Conservation (phyloP, 2,888 invertebrate genomes). For the Shargacucullia verbasci region DNA sequence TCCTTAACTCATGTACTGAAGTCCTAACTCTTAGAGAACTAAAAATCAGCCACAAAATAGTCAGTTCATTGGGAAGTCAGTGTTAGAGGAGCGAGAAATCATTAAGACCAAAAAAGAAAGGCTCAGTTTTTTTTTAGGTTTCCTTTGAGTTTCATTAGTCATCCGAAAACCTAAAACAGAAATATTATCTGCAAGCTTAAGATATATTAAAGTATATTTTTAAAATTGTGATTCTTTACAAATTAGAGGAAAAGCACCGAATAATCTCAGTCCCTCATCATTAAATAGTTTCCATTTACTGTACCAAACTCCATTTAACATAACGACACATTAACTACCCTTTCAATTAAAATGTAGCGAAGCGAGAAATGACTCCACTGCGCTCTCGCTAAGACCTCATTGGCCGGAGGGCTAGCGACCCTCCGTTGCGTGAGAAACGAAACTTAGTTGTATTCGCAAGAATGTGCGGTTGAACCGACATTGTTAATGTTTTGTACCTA, state of each 20-base stretch:
- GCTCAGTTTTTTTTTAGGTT: too few relatives aligned
- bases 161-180: too few relatives aligned
- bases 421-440: constrained; percentile 70
- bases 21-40: too few relatives aligned
- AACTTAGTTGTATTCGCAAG: constrained; percentile 70
- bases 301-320: constrained; percentile 18
- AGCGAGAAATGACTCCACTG: constrained; percentile 38
- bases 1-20: too few relatives aligned
- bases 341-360: constrained; percentile 51
- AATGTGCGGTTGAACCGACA: constrained; percentile 67
- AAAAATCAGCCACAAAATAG: too few relatives aligned
- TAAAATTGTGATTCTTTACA: too few relatives aligned
- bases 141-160: too few relatives aligned
- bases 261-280: constrained; percentile 8
- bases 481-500: constrained; percentile 57
- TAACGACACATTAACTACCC: constrained; percentile 36
- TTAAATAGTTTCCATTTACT: constrained; percentile 25
- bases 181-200: too few relatives aligned
- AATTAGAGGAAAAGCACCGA: background rate
- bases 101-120: too few relatives aligned
- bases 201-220: too few relatives aligned
- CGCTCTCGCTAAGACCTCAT: constrained; percentile 19
- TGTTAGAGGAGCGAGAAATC: too few relatives aligned
- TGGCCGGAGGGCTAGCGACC: constrained; percentile 41
- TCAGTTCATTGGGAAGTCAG: too few relatives aligned